Base-by-base conservation (phyloP, 2,888 invertebrate genomes). In the Xanthia togata region DNA sequence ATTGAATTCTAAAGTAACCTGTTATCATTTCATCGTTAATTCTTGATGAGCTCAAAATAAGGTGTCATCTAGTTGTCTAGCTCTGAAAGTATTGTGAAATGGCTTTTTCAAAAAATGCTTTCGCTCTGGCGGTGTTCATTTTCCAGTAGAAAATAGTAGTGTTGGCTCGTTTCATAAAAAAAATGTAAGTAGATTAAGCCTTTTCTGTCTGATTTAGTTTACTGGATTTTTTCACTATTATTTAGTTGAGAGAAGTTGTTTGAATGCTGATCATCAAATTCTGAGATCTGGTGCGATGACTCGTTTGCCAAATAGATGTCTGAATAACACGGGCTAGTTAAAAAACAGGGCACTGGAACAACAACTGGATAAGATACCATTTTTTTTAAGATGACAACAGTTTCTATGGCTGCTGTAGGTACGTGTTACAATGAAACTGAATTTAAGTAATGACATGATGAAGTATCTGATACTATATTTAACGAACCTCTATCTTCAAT, bases 1-100 rank as follows among this genome's bases (percentile, higher is more conserved):
- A 89, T 89, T 89, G 89, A 89, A 89, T 89, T 89, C 89, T 89
- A 89, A 85, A 89, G 88, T 82, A 88, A 88, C 84, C 83, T 83
- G 89, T 87, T 87, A 89, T 89, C 88, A 84, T 85, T 80, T 83
- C 74, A 59, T 63, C 57, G 79, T 89, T 89, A 88, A 88, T 87
- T 81, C 84, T 88, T 85, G 81, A 88, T 89, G 81, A 89, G 71
- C 20, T 63, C 70, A 75, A 81, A 85, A 81, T 89, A 83, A 84
- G 75, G 76, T 86, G 84, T 75, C 78, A 76, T 80, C 62, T 84
- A 73, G 78, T 81, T 81, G 79, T 82, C 83, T 79, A 72, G 75
- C 47, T n/a, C 31, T 53, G 65, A 73, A 79, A 76, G 68, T 73
- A 77, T 74, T 79, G 79, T 76, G n/a, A 50, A 78, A 75, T 81